Evolutionary conservation across 2,113 vertebrate genomes (phyloP).

Genomic region (Chroicocephalus ridibundus): DNA sequence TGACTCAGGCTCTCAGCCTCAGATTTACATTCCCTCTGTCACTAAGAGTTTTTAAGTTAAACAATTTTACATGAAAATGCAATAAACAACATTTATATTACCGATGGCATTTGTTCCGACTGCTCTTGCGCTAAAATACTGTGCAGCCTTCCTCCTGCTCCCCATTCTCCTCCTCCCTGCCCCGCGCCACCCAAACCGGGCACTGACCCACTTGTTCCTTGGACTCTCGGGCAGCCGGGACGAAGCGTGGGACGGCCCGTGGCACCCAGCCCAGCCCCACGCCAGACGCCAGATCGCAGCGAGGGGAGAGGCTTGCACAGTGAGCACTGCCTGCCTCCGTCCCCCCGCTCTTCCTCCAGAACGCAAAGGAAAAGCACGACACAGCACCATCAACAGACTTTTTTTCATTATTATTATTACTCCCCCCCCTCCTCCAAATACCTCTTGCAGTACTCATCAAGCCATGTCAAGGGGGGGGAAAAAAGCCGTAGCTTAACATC

Average conservation of each 20-base stretch:
- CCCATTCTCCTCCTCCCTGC: background rate
- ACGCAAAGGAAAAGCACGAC: background rate
- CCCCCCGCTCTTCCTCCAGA: background rate
- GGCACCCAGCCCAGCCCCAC: background rate
- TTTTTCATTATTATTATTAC: background rate
- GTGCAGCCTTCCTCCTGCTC: background rate
- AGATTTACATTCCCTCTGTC: constrained; percentile 73
- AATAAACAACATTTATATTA: constrained; percentile 69
- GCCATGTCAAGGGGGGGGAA: background rate
- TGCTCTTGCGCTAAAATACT: background rate
- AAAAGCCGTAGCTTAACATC: background rate
- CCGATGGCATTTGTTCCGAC: constrained; percentile 9
- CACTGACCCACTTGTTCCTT: fast-evolving
- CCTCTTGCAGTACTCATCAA: constrained; percentile 5
- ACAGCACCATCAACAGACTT: background rate
- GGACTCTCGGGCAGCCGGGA: background rate
- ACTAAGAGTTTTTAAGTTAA: constrained; percentile 69
- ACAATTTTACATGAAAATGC: constrained; percentile 70
- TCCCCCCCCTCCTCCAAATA: background rate
- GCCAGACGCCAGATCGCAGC: background rate
- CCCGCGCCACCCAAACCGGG: background rate
- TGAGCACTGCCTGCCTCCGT: background rate
- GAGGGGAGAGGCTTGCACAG: background rate
- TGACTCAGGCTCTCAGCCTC: constrained; percentile 58
- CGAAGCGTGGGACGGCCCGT: background rate